These are phyloP conservation scores for Pemphredon lugubris DNA, from an alignment of 2,888 invertebrate genomes.

Conservation along the genomic window DNA sequence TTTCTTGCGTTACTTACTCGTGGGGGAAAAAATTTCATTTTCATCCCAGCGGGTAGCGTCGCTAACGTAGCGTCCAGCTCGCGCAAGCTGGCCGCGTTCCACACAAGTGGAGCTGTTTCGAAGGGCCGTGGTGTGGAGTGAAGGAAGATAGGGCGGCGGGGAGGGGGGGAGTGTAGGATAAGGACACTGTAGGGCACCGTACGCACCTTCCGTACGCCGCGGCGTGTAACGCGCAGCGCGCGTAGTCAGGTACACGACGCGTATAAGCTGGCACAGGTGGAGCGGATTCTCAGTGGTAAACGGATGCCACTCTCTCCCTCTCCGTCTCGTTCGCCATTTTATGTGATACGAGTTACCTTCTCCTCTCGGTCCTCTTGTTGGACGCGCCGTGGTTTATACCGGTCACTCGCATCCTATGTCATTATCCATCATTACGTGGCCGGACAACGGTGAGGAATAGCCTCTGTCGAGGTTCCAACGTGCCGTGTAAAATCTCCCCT, in stretches of 20 bases:
- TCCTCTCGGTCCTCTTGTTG: constrained; percentile 38
- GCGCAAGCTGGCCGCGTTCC: no score
- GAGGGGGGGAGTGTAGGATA: not conserved
- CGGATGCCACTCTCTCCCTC: constrained; percentile 42
- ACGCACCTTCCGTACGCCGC: no score
- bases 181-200: constrained; percentile 29
- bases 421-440: constrained; percentile 63
- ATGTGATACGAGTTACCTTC: constrained; percentile 52
- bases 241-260: constrained; percentile 32
- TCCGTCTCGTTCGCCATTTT: constrained; percentile 45
- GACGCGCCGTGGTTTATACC: constrained; percentile 44
- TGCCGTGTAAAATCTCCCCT: constrained; percentile 51
- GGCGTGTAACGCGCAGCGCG: constrained; percentile 49
- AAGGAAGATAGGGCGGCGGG: no score
- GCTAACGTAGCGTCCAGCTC: no score
- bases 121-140: no score
- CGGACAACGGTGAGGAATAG: constrained; percentile 62
- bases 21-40: no score
- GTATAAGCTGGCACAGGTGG: constrained; percentile 52
- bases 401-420: constrained; percentile 62
- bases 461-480: constrained; percentile 31
- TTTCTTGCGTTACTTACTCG: no score
- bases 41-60: no score
- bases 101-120: no score
- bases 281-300: constrained; percentile 52